Conservation (phyloP, 2,113 vertebrate species). For the Morone saxatilis region DNA sequence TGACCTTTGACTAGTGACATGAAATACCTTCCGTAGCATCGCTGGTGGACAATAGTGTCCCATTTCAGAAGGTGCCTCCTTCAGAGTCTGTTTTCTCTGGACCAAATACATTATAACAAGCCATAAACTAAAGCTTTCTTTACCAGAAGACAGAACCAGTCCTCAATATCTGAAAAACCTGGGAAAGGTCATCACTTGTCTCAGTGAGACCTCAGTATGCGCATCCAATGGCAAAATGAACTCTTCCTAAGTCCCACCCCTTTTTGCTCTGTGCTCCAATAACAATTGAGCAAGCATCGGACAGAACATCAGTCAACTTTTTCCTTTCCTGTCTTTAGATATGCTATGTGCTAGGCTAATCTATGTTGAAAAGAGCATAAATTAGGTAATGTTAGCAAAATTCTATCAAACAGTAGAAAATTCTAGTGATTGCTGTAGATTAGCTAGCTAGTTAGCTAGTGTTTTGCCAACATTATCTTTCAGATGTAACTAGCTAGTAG, state of each 20-base stretch:
- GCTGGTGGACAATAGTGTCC: background rate
- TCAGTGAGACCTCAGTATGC: background rate
- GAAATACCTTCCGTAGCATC: background rate
- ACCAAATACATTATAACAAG: background rate
- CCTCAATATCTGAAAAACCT: background rate
- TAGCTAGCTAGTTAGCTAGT: no score
- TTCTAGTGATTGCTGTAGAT: no score
- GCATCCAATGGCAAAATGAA: background rate
- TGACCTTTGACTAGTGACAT: background rate
- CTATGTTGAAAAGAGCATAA: no score
- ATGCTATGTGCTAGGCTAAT: no score
- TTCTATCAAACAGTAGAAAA: no score
- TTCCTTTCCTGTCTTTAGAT: no score
- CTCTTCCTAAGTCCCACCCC: no score
- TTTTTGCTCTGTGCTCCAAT: no score
- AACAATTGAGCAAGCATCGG: background rate
- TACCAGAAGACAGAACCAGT: background rate
- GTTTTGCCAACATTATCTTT: no score
- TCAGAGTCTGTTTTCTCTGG: background rate
- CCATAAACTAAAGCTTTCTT: background rate
- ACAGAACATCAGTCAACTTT: no score
- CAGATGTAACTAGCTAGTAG: no score
- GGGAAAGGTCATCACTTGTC: background rate
- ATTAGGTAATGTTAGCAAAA: no score
- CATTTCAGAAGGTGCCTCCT: background rate